These are phyloP conservation scores for Diplodus sargus DNA, from an alignment of 2,797 vertebrate species.

Conservation along the genomic window DNA sequence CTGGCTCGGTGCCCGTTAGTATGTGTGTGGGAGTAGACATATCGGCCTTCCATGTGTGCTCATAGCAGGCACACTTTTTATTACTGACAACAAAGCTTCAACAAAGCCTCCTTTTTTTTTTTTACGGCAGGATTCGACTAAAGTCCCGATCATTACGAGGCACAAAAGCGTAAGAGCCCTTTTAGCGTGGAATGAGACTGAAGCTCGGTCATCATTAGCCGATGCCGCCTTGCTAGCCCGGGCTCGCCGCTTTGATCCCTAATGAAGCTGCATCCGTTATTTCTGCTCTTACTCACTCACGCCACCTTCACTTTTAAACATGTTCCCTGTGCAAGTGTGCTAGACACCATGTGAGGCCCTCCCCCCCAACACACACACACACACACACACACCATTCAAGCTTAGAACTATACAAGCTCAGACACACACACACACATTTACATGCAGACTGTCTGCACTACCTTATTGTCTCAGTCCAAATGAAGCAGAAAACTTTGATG, in stretches of 20 bases:
- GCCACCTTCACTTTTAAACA: conserved; percentile 79
- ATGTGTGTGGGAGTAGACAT: conserved; percentile 71
- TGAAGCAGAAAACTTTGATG: conserved; percentile 82
- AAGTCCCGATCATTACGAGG: conserved; percentile 78
- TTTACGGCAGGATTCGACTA: conserved; percentile 66
- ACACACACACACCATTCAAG: conserved; percentile 46
- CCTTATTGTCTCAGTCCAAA: conserved; percentile 75
- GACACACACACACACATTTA: conserved; percentile 21
- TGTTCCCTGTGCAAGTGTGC: conserved; percentile 43
- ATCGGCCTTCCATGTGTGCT: conserved; percentile 73
- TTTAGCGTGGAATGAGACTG: conserved; percentile 73
- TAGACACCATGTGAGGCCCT: conserved; percentile 75
- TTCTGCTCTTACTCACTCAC: conserved; percentile 82
- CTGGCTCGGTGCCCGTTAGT: conserved; percentile 61
- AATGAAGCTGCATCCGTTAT: conserved; percentile 78
- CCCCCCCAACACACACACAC: conserved; percentile 45
- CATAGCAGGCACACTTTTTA: conserved; percentile 82
- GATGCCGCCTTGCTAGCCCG: conserved; percentile 61
- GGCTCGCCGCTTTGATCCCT: conserved; percentile 79
- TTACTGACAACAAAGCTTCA: conserved; percentile 83
- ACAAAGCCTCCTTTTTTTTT: conserved; percentile 74
- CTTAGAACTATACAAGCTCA: conserved; percentile 45
- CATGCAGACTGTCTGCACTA: conserved; percentile 67
- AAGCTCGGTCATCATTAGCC: conserved; percentile 80
- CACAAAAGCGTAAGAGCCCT: conserved; percentile 69